These are phyloP conservation scores for Columba janthina DNA, from an alignment of 2,113 vertebrate genomes.

Conservation along the genomic window DNA sequence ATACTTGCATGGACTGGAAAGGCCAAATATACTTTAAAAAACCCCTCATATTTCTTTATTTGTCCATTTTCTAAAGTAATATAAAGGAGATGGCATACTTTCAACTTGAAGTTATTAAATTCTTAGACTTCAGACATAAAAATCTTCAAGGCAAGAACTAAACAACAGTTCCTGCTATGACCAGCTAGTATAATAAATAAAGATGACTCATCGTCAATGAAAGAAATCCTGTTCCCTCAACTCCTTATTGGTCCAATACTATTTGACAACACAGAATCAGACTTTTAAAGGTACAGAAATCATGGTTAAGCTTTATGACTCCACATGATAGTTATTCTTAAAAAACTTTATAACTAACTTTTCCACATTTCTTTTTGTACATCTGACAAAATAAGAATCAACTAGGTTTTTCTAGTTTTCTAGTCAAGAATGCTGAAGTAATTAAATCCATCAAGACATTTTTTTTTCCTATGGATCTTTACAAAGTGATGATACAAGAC, in stretches of 20 bases:
- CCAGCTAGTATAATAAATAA: neutral
- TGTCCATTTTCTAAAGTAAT: neutral
- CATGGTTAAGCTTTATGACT: neutral
- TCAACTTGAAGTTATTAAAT: neutral
- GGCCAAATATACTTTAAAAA: neutral
- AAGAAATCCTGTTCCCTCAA: neutral
- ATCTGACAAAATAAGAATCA: neutral
- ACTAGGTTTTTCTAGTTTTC: neutral
- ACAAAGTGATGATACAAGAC: neutral
- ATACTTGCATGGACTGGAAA: slow-evolving; percentile 23
- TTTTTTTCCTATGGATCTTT: neutral
- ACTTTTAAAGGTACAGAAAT: neutral
- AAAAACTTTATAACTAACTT: neutral
- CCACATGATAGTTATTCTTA: neutral
- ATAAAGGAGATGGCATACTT: neutral
- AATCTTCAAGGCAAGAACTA: neutral
- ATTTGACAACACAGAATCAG: neutral
- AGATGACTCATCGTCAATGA: neutral
- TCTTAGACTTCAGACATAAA: neutral
- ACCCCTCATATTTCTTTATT: neutral
- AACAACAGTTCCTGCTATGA: neutral
- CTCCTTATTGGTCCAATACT: neutral
- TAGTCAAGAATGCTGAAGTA: neutral
- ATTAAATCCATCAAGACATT: neutral
- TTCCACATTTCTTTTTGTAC: neutral